A percentile compares a stretch with the other conserved stretches of the same genome.
phyloP scores from a whole-genome alignment of 2,888 invertebrate genomes.

The Amiota mariae region DNA sequence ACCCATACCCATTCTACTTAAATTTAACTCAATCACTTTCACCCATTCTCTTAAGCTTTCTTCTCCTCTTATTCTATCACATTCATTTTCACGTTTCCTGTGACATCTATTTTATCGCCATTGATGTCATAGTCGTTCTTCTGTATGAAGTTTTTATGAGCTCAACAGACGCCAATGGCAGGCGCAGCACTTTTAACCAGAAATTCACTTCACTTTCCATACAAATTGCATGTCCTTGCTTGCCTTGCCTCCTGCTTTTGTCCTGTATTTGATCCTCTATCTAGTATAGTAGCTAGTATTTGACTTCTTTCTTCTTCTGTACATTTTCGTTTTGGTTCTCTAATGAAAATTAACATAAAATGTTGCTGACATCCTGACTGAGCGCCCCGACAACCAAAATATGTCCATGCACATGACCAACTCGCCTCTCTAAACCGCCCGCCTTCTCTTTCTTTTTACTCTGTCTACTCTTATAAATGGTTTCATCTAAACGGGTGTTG shows the following conservation, averaged over 20 bases:
- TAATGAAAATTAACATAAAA: slow-evolving; percentile 67
- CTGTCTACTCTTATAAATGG: too few species aligned
- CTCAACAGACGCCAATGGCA: slow-evolving; percentile 13
- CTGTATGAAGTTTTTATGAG: slow-evolving; percentile 29
- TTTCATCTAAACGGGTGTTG: slow-evolving; percentile 62
- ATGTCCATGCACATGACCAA: too few species aligned
- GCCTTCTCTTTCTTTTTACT: too few species aligned
- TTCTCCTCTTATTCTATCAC: neutral
- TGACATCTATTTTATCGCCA: slow-evolving; percentile 32
- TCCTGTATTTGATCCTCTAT: neutral
- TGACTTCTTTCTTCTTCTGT: neutral
- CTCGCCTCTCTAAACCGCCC: too few species aligned
- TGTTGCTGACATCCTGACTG: slow-evolving; percentile 58
- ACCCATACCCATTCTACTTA: neutral
- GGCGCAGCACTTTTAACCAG: slow-evolving; percentile 38
- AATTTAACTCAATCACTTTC: too few species aligned
- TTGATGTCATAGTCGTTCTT: too few species aligned
- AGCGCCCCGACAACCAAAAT: neutral
- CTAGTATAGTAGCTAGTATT: neutral
- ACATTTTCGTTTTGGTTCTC: slow-evolving; percentile 38
- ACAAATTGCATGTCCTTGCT: slow-evolving; percentile 58
- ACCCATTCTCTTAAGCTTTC: too few species aligned
- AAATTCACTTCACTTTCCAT: slow-evolving; percentile 64
- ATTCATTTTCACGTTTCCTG: slow-evolving; percentile 33
- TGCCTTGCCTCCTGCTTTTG: neutral